These are phyloP conservation scores for Mythimna pallens DNA, from an alignment of 2,888 invertebrate species.

Conservation along the genomic window DNA sequence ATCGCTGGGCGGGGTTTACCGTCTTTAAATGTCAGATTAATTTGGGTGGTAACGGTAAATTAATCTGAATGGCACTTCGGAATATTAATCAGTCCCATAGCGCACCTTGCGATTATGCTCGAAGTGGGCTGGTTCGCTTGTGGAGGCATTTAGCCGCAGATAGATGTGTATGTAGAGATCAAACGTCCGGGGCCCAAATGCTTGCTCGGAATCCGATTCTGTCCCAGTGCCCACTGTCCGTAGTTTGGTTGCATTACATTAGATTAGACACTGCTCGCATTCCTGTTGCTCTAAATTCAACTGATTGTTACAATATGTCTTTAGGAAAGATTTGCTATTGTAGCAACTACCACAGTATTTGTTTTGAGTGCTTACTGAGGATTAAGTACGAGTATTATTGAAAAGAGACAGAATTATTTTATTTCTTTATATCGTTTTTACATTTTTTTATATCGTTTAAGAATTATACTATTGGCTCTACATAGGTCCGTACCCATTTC, in stretches of 20 bases:
- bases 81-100: constrained; percentile 70
- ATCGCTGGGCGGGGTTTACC: constrained; percentile 61
- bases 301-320: constrained; percentile 60
- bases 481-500: not conserved
- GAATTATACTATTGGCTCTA: not conserved
- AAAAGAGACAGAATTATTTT: not conserved
- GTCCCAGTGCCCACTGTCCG: constrained; percentile 78
- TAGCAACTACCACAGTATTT: constrained; percentile 2
- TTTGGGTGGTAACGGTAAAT: constrained; percentile 70
- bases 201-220: constrained; percentile 85
- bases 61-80: constrained; percentile 70
- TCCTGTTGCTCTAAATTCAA: constrained; percentile 73
- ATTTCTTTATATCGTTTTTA: not conserved
- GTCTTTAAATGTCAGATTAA: constrained; percentile 77
- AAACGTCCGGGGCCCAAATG: constrained; percentile 77
- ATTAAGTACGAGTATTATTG: not conserved
- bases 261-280: constrained; percentile 85
- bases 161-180: constrained; percentile 66
- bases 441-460: not conserved
- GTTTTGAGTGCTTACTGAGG: constrained; percentile 7
- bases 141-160: constrained; percentile 52
- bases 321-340: constrained; percentile 35
- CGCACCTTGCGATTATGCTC: constrained; percentile 51
- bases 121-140: constrained; percentile 43
- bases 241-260: constrained; percentile 86